Evolutionary conservation across 1,140 invertebrate species (phyloP), one percentile per base, ranked within the genome.

Genomic region (Diabrotica virgifera): DNA sequence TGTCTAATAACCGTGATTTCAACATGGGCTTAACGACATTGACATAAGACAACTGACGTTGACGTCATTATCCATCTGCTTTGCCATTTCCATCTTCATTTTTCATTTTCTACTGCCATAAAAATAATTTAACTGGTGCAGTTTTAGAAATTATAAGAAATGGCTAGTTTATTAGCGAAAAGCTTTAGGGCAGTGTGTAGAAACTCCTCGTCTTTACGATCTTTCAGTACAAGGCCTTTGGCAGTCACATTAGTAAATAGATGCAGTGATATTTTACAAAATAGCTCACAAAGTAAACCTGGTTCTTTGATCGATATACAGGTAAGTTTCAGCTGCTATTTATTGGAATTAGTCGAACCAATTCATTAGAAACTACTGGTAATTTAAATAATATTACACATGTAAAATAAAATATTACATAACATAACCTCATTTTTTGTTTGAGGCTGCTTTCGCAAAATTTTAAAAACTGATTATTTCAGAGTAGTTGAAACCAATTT

Each of bases 401-500:
- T 55, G 6, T 24, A 55, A 55, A 10, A 10, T 24, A 14, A 50
- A 35, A 64, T 62, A 75, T 73, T 73, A 74, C 70, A 73, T 74
- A 74, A 74, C 66, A 67, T 74, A 74, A 74, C 73, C 73, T 74
- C 55, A 72, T 63, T 73, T 73, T 68, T 63, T 51, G 8, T 46
- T 8, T 46, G 8, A 46, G 40, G 40, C 40, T 5, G 40, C n/a
- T 46, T 46, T 46, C 6, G n/a, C 2, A 46, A 46, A 46, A 46
- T n/a, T 46, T 46, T 46, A 4, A 24, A 24, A 4, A 4, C 24
- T 24, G 24, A 24, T 24, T 24, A 24, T 24, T 24, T 24, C 1
- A 24, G 24, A 24, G 24, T 24, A 24, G 24, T 24, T 24, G 1
- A 24, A 24, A 24, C 24, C 24, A 24, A 4, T 24, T 24, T 1